phyloP scores from a whole-genome alignment of 2,888 invertebrate species.

The Xestia c-nigrum region DNA sequence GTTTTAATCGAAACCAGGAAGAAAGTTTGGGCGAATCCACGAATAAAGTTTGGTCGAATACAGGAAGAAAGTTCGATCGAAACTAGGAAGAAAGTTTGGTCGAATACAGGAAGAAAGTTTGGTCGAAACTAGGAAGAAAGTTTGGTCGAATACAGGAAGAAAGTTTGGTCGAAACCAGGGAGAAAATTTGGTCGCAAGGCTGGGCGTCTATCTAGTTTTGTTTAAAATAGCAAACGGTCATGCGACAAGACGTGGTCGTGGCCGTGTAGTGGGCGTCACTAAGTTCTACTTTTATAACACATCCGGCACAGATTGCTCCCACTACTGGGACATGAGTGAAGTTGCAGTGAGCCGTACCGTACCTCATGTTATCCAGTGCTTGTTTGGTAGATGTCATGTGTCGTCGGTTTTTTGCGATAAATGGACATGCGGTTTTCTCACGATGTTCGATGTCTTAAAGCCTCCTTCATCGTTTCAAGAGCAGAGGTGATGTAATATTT shows the following conservation, averaged over 20 bases:
- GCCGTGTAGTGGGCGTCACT: neutral
- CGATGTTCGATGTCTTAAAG: neutral
- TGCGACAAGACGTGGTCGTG: neutral
- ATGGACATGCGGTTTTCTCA: neutral
- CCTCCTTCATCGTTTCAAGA: neutral
- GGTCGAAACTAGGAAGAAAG: too few species aligned
- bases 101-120: too few species aligned
- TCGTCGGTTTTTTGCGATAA: neutral
- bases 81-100: too few species aligned
- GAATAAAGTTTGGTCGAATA: too few species aligned
- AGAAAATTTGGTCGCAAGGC: too few species aligned
- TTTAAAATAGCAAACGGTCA: neutral
- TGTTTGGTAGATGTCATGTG: too few species aligned
- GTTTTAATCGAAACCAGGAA: too few species aligned
- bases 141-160: too few species aligned
- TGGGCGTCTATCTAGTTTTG: neutral
- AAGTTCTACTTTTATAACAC: neutral
- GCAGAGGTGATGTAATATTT: neutral
- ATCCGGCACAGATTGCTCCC: neutral
- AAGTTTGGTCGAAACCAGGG: too few species aligned
- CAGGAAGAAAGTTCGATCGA: too few species aligned
- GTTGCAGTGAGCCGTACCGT: neutral
- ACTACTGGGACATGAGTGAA: neutral
- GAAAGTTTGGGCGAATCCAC: too few species aligned
- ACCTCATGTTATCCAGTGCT: neutral